Evolutionary conservation across 2,888 invertebrate genomes (phyloP).

Genomic region (Steinernema hermaphroditum): DNA sequence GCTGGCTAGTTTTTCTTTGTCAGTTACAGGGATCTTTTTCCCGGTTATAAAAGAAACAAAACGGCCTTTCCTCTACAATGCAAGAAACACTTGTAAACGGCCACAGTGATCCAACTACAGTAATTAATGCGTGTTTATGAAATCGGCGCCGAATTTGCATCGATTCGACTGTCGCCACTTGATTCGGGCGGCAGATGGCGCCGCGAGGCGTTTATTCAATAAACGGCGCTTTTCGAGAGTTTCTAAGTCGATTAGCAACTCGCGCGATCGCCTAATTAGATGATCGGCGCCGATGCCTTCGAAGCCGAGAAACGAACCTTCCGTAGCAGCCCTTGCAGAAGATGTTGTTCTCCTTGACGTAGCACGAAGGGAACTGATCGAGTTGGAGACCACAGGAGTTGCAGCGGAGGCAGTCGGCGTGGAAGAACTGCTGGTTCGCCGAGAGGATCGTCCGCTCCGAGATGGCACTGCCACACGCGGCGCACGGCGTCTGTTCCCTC

Average conservation of each 20-base stretch:
- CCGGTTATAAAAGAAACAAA: too few relatives aligned
- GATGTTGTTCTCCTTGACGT: constrained; percentile 45
- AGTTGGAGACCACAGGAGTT: constrained; percentile 37
- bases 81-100: too few relatives aligned
- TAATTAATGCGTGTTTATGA: neutral
- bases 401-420: constrained; percentile 46
- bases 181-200: constrained; percentile 23
- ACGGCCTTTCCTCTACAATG: too few relatives aligned
- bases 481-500: constrained; percentile 37
- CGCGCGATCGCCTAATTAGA: constrained; percentile 19
- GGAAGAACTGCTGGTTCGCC: constrained; percentile 42
- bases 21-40: too few relatives aligned
- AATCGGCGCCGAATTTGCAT: neutral
- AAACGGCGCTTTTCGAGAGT: constrained; percentile 29
- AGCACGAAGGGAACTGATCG: constrained; percentile 48
- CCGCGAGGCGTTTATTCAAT: constrained; percentile 22
- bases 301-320: constrained; percentile 38
- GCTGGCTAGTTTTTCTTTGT: too few relatives aligned
- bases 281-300: constrained; percentile 7
- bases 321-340: constrained; percentile 60
- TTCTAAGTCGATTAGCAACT: constrained; percentile 30
- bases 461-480: constrained; percentile 34
- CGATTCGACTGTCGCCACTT: constrained; percentile 19
- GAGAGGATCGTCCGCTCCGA: constrained; percentile 36
- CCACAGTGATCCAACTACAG: neutral